phyloP scores from a whole-genome alignment of 2,888 invertebrate species.

The Priapulus caudatus region DNA sequence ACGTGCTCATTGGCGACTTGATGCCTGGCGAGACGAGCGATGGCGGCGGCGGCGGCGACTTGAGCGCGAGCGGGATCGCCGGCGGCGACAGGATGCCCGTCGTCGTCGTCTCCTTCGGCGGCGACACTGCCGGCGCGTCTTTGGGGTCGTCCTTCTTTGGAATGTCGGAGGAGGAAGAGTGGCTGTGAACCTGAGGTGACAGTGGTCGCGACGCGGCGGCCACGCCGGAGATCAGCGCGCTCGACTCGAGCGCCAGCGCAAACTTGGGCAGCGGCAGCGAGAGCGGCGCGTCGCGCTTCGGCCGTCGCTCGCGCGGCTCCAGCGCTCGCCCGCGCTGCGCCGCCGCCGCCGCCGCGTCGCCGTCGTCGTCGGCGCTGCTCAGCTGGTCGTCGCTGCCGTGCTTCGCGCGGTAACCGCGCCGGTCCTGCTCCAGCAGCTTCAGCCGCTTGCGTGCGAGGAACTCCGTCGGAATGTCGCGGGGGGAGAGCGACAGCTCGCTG shows the following conservation, averaged over 20 bases:
- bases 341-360: neutral
- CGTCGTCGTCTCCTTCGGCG: neutral
- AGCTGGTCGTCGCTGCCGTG: neutral
- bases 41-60: neutral
- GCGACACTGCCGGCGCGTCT: neutral
- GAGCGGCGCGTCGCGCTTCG: conserved; percentile 50
- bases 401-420: neutral
- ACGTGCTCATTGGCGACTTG: neutral
- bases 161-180: neutral
- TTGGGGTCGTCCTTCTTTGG: neutral
- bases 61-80: neutral
- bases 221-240: neutral
- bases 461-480: conserved; percentile 3
- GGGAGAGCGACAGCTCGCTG: neutral
- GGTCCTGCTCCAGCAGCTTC: neutral
- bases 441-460: neutral
- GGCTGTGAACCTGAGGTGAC: neutral
- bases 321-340: too few species aligned
- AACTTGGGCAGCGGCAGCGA: conserved; percentile 77
- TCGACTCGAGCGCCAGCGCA: conserved; percentile 53
- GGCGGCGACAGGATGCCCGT: neutral
- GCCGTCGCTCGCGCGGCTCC: neutral
- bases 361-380: neutral
- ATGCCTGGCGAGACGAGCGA: neutral
- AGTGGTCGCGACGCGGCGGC: too few species aligned